Conservation (phyloP, 1,140 invertebrate species). For the Aphis craccivora region DNA sequence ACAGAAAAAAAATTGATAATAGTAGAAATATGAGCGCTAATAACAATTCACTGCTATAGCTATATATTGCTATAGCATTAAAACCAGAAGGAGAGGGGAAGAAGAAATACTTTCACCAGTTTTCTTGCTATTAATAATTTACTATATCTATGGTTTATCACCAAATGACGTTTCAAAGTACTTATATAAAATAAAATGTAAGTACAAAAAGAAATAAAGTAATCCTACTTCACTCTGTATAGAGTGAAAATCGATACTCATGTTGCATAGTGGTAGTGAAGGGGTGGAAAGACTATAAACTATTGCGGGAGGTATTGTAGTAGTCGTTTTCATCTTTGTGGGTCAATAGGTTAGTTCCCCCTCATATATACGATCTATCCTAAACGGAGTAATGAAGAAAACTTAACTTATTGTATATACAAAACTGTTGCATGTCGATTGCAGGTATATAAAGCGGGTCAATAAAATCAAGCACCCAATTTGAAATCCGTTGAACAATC, state of each 20-base stretch:
- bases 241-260: conserved; percentile 21
- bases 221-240: not conserved
- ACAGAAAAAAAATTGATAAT: not conserved
- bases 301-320: not conserved
- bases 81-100: not conserved
- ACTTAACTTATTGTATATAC: not conserved
- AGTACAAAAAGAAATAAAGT: not conserved
- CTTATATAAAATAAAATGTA: not conserved
- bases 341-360: not conserved
- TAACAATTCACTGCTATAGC: not conserved
- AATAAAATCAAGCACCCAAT: not conserved
- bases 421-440: conserved; percentile 26
- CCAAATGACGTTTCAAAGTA: not conserved
- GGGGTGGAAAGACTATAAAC: not conserved
- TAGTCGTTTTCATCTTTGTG: not conserved
- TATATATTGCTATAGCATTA: not conserved
- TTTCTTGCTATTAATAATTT: not conserved
- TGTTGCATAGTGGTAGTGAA: not conserved
- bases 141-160: not conserved
- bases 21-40: not conserved
- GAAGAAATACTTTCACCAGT: not conserved
- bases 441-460: not conserved
- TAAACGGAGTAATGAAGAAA: not conserved
- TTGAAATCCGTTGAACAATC: not conserved
- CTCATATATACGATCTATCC: not conserved